Conservation (phyloP, 2,888 invertebrate genomes). For the Pycnomerus fuliginosus region DNA sequence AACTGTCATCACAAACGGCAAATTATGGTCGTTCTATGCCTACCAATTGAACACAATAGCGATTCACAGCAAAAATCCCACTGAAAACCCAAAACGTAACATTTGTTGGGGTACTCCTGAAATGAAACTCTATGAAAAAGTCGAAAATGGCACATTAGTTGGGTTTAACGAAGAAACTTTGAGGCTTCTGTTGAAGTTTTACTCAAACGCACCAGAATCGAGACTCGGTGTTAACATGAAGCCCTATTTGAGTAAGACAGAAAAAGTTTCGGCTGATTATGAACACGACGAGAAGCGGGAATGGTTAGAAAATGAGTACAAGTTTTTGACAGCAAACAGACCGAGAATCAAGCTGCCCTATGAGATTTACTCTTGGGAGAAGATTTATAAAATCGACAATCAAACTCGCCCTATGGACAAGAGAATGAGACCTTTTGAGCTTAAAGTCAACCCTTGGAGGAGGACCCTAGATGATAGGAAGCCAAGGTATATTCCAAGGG, state of each 20-base stretch:
- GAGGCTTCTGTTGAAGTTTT: slow-evolving; percentile 70
- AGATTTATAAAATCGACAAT: slow-evolving; percentile 73
- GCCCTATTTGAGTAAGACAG: slow-evolving; percentile 68
- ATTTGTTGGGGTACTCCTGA: slow-evolving; percentile 77
- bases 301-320: slow-evolving; percentile 71
- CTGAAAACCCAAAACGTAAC: slow-evolving; percentile 71
- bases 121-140: slow-evolving; percentile 70
- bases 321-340: slow-evolving; percentile 68
- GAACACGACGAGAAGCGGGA: slow-evolving; percentile 65
- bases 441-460: slow-evolving; percentile 61
- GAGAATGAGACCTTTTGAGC: slow-evolving; percentile 69
- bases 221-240: slow-evolving; percentile 64
- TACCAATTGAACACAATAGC: slow-evolving; percentile 90
- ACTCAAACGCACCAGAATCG: slow-evolving; percentile 67
- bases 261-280: slow-evolving; percentile 65
- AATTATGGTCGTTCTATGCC: slow-evolving; percentile 79
- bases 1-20: slow-evolving; percentile 85
- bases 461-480: slow-evolving; percentile 67
- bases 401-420: slow-evolving; percentile 69
- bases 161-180: slow-evolving; percentile 82
- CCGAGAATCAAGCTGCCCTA: slow-evolving; percentile 62
- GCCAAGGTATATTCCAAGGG: slow-evolving; percentile 70
- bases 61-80: slow-evolving; percentile 63
- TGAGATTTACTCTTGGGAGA: slow-evolving; percentile 80
- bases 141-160: slow-evolving; percentile 65